Conservation (phyloP, 2,888 invertebrate species). For the Suillia variegata region DNA sequence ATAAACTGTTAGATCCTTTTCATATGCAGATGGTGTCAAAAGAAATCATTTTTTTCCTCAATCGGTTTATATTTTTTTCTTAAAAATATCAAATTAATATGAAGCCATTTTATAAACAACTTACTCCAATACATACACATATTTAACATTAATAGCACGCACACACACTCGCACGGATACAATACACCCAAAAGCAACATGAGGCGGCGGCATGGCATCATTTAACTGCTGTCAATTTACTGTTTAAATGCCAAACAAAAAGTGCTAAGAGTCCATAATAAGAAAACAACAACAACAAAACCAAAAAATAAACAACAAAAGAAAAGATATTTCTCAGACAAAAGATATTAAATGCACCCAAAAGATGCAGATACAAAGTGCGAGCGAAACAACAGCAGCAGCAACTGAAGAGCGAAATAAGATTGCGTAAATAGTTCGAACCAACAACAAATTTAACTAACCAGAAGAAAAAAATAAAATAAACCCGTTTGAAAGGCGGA, state of each 20-base stretch:
- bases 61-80: too few relatives aligned
- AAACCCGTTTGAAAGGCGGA: slow-evolving; percentile 45
- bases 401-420: too few relatives aligned
- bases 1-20: too few relatives aligned
- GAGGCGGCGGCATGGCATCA: slow-evolving; percentile 46
- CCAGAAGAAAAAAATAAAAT: too few relatives aligned
- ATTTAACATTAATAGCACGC: slow-evolving; percentile 44
- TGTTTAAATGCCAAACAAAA: slow-evolving; percentile 58
- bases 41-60: too few relatives aligned
- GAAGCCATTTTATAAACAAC: slow-evolving; percentile 43
- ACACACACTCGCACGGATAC: slow-evolving; percentile 6
- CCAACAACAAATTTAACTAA: too few relatives aligned
- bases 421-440: too few relatives aligned
- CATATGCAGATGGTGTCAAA: too few relatives aligned
- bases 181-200: not conserved
- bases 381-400: not conserved
- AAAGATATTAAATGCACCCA: not conserved
- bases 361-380: slow-evolving; percentile 10
- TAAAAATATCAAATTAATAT: too few relatives aligned
- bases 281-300: slow-evolving; percentile 40
- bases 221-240: slow-evolving; percentile 59
- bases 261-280: slow-evolving; percentile 42
- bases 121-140: slow-evolving; percentile 20
- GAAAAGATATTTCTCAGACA: slow-evolving; percentile 32
- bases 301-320: too few relatives aligned